Base-by-base conservation (phyloP, 1,140 invertebrate genomes). In the Centruroides vittatus region DNA sequence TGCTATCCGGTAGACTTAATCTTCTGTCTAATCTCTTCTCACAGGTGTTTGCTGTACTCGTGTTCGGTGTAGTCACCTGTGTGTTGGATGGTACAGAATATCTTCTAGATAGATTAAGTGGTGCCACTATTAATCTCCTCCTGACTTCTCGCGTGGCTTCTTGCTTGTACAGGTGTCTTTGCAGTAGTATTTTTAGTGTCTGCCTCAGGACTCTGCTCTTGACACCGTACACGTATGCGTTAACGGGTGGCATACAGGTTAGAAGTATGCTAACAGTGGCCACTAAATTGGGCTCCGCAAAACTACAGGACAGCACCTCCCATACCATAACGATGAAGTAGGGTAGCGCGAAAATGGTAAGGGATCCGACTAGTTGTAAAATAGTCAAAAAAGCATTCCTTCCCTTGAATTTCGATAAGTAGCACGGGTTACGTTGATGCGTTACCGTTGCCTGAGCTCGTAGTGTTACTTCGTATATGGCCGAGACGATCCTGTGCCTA, bases 401-500 rank as follows among this genome's bases (percentile, higher is more conserved):
- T 5, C 55, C 55, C 11, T 55, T 61, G 49, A 35, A 79, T 61
- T 76, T 73, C 50, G 76, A 77, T 9, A 69, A 83, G 47, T 68
- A 65, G 68, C 84, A 84, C 12, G 85, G 85, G 69, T 87, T 87
- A 52, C 83, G 74, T 69, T 88, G 85, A 67, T 88, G 86, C 0
- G 85, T 88, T 63, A 89, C 86, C 8, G 86, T 88, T 49, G 87
- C 86, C 74, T 88, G 86, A 3, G 86, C 86, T 4, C 85, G 86
- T 48, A 89, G 70, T 0, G 86, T 88, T 6, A 89, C 86, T 74
- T 89, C 85, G 72, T 86, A 89, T 63, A 89, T 86, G 6, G 86
- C 86, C 36, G 86, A 84, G 13, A 86, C 86, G 58, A 90, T 90
- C 36, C 86, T 78, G 70, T 89, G 86, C 5, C 86, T 77, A 70